Base-by-base conservation (phyloP, 2,888 invertebrate species). In the Meandrusa payeni region DNA sequence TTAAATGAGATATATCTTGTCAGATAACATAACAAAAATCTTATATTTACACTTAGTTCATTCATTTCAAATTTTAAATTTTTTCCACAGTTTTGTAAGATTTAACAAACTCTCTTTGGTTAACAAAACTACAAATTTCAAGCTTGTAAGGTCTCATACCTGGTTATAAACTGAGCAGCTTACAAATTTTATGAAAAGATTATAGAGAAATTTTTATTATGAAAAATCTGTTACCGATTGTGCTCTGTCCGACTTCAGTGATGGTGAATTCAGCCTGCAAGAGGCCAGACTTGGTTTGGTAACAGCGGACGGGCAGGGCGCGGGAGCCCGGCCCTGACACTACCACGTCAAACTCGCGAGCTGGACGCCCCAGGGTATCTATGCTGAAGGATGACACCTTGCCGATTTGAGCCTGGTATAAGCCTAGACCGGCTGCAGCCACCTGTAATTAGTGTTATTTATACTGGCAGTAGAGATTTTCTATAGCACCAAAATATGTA, bases 261-360 rank as follows among this genome's bases (percentile, higher is more conserved):
- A 95, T 93, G 7, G 94, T 94, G 77, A 95, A 99, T 77, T 99
- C 99, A 0, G 98, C 98, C 70, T 97, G 93, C 41, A 98, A 89
- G 64, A 97, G 94, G 1, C 98, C 98, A 48, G 98, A 97, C 65
- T 98, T 96, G 48, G 98, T 98, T 70, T 97, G 97, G 75, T 97
- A 97, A 69, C 99, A 98, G 44, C 97, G 76, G 2, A 98, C 96
- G 0, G 97, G 96, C 26, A 97, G 89, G 0, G 95, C 95, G 50
- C 93, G 90, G 0, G 94, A 91, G 3, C 93, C 93, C 0, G 94
- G 94, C 0, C 95, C 95, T 0, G 95, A 94, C 1, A 95, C 94
- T 0, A 97, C 94, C 0, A 97, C 97, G 73, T 97, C 97, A 67
- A 97, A 97, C 69, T 97, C 96, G 41, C 96, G 89, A 1, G 95